Percentiles rank a stretch among this genome's conserved stretches.
phyloP scores from a whole-genome alignment of 2,113 vertebrate genomes.

The Mustelus asterias region DNA sequence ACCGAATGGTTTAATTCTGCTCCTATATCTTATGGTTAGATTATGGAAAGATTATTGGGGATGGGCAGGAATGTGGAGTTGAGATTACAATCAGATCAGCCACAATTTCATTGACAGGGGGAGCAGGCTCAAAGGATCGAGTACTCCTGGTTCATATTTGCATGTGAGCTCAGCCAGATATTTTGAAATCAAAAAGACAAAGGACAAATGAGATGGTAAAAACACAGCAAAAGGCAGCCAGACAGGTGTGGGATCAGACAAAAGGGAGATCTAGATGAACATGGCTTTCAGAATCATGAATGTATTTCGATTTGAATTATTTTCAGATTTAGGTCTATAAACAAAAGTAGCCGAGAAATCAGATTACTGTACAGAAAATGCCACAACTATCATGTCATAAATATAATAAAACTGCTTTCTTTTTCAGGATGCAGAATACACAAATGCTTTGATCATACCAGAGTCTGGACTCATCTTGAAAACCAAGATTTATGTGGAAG shows the following conservation, averaged over 20 bases:
- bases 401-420: not conserved
- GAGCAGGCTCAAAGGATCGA: no score
- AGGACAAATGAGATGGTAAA: not conserved
- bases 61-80: no score
- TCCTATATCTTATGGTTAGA: no score
- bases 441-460: conserved; percentile 48
- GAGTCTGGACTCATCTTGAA: conserved; percentile 51
- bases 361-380: not conserved
- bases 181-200: not conserved
- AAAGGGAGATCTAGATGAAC: not conserved
- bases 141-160: no score
- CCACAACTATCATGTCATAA: not conserved
- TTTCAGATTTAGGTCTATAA: not conserved
- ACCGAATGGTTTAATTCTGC: no score
- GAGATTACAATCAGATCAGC: no score
- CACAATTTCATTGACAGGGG: no score
- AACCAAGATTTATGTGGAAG: conserved; percentile 55
- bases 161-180: not conserved
- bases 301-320: not conserved
- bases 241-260: not conserved
- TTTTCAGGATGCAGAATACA: conserved; percentile 49
- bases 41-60: no score
- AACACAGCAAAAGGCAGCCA: not conserved
- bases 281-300: not conserved
- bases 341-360: not conserved